phyloP scores from a whole-genome alignment of 2,888 invertebrate genomes.

The Taenaris catops region DNA sequence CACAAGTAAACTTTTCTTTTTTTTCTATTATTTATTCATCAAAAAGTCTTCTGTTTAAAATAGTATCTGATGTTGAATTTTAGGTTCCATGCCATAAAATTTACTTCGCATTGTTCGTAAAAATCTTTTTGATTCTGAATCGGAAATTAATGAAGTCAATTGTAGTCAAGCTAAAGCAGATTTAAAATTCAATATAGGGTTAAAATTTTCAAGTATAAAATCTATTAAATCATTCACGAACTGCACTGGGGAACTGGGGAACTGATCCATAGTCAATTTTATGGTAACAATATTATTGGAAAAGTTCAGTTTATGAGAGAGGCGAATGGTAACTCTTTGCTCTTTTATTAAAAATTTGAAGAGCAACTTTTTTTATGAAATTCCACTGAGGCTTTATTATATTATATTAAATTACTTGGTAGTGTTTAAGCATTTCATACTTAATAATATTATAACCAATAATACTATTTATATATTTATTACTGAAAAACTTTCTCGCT shows the following conservation, averaged over 20 bases:
- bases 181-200: conserved; percentile 12
- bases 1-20: too few relatives aligned
- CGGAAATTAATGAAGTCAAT: too few relatives aligned
- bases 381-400: background rate
- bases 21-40: too few relatives aligned
- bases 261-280: conserved; percentile 13
- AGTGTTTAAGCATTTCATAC: background rate
- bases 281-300: conserved; percentile 13
- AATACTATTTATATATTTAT: conserved; percentile 1
- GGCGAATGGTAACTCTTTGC: conserved; percentile 1
- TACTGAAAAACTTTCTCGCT: too few relatives aligned
- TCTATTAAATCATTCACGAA: conserved; percentile 11
- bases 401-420: conserved; percentile 1
- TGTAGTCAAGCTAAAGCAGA: too few relatives aligned
- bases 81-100: too few relatives aligned
- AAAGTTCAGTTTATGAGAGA: conserved; percentile 9
- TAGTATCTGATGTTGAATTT: too few relatives aligned
- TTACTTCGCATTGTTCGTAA: too few relatives aligned
- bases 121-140: too few relatives aligned
- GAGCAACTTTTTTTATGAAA: background rate
- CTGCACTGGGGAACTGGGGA: conserved; percentile 1
- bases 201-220: conserved; percentile 7
- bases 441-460: background rate
- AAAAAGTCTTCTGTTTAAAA: too few relatives aligned
- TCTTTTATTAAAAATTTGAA: conserved; percentile 1